Evolutionary conservation across 2,797 vertebrate species (phyloP), one percentile per base, ranked within the genome.

Genomic region (Austrolebias charrua): DNA sequence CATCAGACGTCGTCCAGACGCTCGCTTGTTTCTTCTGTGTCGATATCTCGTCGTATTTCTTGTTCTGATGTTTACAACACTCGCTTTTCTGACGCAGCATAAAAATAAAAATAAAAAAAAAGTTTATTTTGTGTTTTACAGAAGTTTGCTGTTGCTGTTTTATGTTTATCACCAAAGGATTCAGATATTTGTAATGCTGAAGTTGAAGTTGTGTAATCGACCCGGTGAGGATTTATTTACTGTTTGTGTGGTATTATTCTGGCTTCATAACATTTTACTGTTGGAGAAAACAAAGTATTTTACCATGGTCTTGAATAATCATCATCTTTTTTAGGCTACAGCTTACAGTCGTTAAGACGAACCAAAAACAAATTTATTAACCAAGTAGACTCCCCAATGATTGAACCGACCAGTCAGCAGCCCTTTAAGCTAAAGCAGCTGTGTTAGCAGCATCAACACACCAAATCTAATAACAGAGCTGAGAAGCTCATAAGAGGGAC

Each of bases 11-110:
- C 19, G 1, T 46, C 2, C 18, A 16, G 53, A 49, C 24, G 61
- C 44, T 4, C 24, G 24, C 44, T 42, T 47, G 38, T 55, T 16
- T 50, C 47, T 49, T 56, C 40, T 56, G 12, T 35, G 4, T 24
- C 24, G 19, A 71, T 61, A 46, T 58, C 35, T 28, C 35, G 28
- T 77, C 31, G 29, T 71, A 66, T 75, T 19, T 77, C 19, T 47
- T 19, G 5, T 40, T 57, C 33, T 5, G 24, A 40, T 28, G 62
- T 69, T 56, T 43, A 49, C 49, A 64, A n/a, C 67, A 33, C 19
- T 4, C 1, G 3, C 6, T 31, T 52, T 24, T n/a, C 40, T 33
- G 14, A 29, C 45, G 24, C 42, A 44, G 1, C n/a, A n/a, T n/a
- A n/a, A n/a, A n/a, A n/a, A n/a, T n/a, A n/a, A n/a, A n/a, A n/a